Evolutionary conservation across 2,888 invertebrate genomes (phyloP).

Genomic region (Caenorhabditis becei): DNA sequence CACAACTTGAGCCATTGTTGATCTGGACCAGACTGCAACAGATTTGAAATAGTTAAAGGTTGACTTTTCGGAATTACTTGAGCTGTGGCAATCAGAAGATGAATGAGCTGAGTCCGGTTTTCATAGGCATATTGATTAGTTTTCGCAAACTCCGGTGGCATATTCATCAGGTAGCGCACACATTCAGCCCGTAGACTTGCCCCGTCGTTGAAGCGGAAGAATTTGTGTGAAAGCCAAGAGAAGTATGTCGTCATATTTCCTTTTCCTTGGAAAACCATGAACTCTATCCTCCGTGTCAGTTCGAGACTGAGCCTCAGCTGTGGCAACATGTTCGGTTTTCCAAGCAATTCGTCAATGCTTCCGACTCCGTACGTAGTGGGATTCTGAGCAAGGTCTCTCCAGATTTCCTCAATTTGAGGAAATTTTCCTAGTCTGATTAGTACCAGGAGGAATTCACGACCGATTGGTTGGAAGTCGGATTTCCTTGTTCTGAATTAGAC

Average conservation of each 20-base stretch:
- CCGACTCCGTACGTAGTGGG: slow-evolving; percentile 29
- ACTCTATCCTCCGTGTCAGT: slow-evolving; percentile 33
- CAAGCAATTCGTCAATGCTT: slow-evolving; percentile 34
- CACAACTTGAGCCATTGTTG: slow-evolving; percentile 88
- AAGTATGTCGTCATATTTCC: slow-evolving; percentile 42
- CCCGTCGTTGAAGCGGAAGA: slow-evolving; percentile 90
- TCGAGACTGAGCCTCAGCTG: slow-evolving; percentile 33
- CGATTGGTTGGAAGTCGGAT: slow-evolving; percentile 61
- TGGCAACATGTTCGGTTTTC: slow-evolving; percentile 26
- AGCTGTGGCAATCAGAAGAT: slow-evolving; percentile 50
- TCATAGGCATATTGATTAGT: slow-evolving; percentile 27
- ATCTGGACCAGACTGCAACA: slow-evolving; percentile 62
- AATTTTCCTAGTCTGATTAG: slow-evolving; percentile 67
- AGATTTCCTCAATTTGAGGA: slow-evolving; percentile 66
- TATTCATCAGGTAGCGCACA: slow-evolving; percentile 88
- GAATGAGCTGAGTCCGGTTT: slow-evolving; percentile 57
- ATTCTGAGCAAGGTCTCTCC: slow-evolving; percentile 65
- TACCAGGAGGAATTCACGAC: slow-evolving; percentile 71
- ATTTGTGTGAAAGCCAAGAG: slow-evolving; percentile 81
- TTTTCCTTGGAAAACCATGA: slow-evolving; percentile 31
- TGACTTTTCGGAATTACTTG: slow-evolving; percentile 17
- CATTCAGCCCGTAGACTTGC: slow-evolving; percentile 93
- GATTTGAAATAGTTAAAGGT: too few relatives aligned
- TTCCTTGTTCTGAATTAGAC: slow-evolving; percentile 39
- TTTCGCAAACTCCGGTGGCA: slow-evolving; percentile 27